phyloP scores from a whole-genome alignment of 2,888 invertebrate species.

The Drosophila subquinaria region DNA sequence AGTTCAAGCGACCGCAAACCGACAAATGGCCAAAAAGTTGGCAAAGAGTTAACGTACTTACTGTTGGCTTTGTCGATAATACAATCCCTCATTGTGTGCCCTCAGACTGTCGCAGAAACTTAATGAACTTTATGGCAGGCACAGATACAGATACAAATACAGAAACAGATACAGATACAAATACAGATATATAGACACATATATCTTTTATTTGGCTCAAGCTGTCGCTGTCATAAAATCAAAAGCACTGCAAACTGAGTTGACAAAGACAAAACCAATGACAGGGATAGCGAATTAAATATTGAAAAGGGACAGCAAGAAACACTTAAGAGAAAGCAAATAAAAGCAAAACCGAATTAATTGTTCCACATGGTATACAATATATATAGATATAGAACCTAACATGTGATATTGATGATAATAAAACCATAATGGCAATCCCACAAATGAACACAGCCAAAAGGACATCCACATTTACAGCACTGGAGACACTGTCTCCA shows the following conservation, averaged over 20 bases:
- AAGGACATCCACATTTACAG: slow-evolving; percentile 17
- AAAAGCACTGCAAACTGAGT: slow-evolving; percentile 57
- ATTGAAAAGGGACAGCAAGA: slow-evolving; percentile 31
- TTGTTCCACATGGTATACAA: slow-evolving; percentile 66
- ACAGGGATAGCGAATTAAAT: slow-evolving; percentile 11
- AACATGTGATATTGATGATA: slow-evolving; percentile 80
- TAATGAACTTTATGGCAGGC: slow-evolving; percentile 68
- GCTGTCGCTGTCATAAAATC: slow-evolving; percentile 79
- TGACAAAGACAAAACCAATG: slow-evolving; percentile 32
- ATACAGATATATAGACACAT: slow-evolving; percentile 10
- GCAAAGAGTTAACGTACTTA: slow-evolving; percentile 38
- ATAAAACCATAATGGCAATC: slow-evolving; percentile 75
- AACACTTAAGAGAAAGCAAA: slow-evolving; percentile 73
- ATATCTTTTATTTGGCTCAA: slow-evolving; percentile 61
- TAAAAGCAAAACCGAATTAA: slow-evolving; percentile 71
- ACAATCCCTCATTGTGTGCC: slow-evolving; percentile 4
- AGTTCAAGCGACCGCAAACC: slow-evolving; percentile 61
- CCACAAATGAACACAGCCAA: slow-evolving; percentile 48
- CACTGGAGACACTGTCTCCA: slow-evolving; percentile 5
- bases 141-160: slow-evolving; percentile 35
- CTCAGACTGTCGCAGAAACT: slow-evolving; percentile 31
- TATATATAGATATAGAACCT: slow-evolving; percentile 40
- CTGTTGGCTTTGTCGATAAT: slow-evolving; percentile 29
- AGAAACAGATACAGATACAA: slow-evolving; percentile 11
- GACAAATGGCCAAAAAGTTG: slow-evolving; percentile 50